Evolutionary conservation across 2,113 vertebrate species (phyloP).

Genomic region (Salvelinus alpinus): DNA sequence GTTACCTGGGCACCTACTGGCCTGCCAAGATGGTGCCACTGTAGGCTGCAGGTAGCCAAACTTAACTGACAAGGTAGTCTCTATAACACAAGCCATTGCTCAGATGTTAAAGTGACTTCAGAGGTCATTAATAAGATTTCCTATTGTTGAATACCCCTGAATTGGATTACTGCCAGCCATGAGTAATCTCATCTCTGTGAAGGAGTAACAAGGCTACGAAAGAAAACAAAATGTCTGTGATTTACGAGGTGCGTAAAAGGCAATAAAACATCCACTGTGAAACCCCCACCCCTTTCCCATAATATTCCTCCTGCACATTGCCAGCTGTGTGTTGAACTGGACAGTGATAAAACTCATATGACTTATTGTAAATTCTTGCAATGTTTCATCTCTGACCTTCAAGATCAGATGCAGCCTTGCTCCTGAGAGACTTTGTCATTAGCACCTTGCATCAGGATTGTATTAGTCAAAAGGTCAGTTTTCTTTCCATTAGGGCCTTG

Average conservation of each 20-base stretch:
- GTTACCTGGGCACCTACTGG: too few species aligned
- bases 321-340: constrained; percentile 51
- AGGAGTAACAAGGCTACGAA: constrained; percentile 24
- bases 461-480: constrained; percentile 70
- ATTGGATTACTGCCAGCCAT: constrained; percentile 28
- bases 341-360: constrained; percentile 46
- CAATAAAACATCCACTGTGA: constrained; percentile 58
- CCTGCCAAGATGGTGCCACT: too few species aligned
- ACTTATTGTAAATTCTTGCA: constrained; percentile 58
- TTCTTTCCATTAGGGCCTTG: constrained; percentile 47
- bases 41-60: too few species aligned
- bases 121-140: constrained; percentile 30
- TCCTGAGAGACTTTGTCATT: constrained; percentile 58
- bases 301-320: not conserved
- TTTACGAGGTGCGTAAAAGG: constrained; percentile 47
- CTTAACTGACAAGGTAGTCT: too few species aligned
- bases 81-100: not conserved
- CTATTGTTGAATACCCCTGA: constrained; percentile 29
- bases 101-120: constrained; percentile 26
- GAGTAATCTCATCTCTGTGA: constrained; percentile 32
- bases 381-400: constrained; percentile 70
- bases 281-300: constrained; percentile 17
- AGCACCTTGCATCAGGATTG: constrained; percentile 54
- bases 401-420: constrained; percentile 68
- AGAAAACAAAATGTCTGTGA: constrained; percentile 45